Evolutionary conservation across 2,113 vertebrate genomes (phyloP), one percentile per base, ranked within the genome.

Genomic region (Bubo blakistoni): DNA sequence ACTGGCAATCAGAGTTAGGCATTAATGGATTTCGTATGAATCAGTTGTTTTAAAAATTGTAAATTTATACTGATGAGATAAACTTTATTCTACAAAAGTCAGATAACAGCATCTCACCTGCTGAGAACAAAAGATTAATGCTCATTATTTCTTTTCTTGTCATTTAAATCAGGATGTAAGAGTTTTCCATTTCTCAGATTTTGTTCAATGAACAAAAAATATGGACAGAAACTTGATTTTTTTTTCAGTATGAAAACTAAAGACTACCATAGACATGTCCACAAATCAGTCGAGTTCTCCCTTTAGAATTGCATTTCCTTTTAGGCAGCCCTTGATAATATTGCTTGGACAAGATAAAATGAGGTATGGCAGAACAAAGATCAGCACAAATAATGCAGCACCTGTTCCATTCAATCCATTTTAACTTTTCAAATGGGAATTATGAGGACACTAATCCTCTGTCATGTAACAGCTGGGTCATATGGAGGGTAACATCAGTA

Each of bases 41-140:
- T 61, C 18, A 26, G 16, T 86, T 83, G 30, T 77, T 82, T 78
- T 71, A 92, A 82, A 91, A 80, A 54, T 5, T 29, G 7, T 32
- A 78, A 47, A 91, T 93, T 96, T 65, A 84, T 81, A 69, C 72
- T 61, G 80, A 93, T 79, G 63, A 92, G 61, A 90, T n/a, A 81
- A 89, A 51, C 12, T 83, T 92, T 0, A 27, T 86, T 55, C 36
- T 57, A 24, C 34, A 49, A 9, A 87, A 81, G 32, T 46, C 71
- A 86, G 44, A 65, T 29, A 74, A 55, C 27, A 71, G 16, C 27
- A 59, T 86, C 13, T 91, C 29, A 79, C 57, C 38, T 92, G 27
- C 78, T 81, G 73, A 72, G 81, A 86, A 84, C 30, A 79, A 81
- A 83, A 81, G 15, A 57, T 69, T 61, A 79, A 89, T 72, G 44